These are phyloP conservation scores for Drosophila colorata DNA, from an alignment of 2,888 invertebrate species.

Conservation along the genomic window DNA sequence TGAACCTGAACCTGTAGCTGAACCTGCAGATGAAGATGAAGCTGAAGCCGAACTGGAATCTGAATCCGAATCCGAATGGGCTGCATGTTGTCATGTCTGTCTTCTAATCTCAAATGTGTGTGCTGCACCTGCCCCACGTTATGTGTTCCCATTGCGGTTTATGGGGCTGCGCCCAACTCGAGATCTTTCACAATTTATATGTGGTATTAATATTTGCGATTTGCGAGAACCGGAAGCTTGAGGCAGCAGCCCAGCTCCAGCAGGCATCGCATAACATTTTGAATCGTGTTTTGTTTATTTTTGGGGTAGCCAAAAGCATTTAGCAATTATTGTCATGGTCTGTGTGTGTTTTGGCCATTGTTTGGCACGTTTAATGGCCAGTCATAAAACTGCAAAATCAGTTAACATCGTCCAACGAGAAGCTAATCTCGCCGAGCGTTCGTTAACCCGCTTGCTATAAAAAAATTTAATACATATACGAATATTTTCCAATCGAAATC, in stretches of 20 bases:
- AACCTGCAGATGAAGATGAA: neutral
- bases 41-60: slow-evolving; percentile 27
- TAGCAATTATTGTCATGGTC: slow-evolving; percentile 70
- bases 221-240: slow-evolving; percentile 48
- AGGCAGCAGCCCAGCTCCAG: neutral
- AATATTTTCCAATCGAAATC: slow-evolving; percentile 51
- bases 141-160: slow-evolving; percentile 32
- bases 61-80: slow-evolving; percentile 19
- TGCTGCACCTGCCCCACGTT: slow-evolving; percentile 36
- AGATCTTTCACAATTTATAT: slow-evolving; percentile 43
- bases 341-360: slow-evolving; percentile 55
- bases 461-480: slow-evolving; percentile 26
- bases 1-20: slow-evolving; percentile 17
- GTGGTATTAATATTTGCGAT: slow-evolving; percentile 62
- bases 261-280: slow-evolving; percentile 4
- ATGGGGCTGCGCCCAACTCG: slow-evolving; percentile 36
- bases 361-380: slow-evolving; percentile 57
- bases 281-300: slow-evolving; percentile 5
- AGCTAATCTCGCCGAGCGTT: slow-evolving; percentile 47
- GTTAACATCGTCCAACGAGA: slow-evolving; percentile 10
- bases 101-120: slow-evolving; percentile 46
- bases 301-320: slow-evolving; percentile 73
- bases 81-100: slow-evolving; percentile 39
- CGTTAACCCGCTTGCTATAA: slow-evolving; percentile 60
- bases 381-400: slow-evolving; percentile 54